Conservation (phyloP, 2,888 invertebrate species). For the Salpingus planirostris region DNA sequence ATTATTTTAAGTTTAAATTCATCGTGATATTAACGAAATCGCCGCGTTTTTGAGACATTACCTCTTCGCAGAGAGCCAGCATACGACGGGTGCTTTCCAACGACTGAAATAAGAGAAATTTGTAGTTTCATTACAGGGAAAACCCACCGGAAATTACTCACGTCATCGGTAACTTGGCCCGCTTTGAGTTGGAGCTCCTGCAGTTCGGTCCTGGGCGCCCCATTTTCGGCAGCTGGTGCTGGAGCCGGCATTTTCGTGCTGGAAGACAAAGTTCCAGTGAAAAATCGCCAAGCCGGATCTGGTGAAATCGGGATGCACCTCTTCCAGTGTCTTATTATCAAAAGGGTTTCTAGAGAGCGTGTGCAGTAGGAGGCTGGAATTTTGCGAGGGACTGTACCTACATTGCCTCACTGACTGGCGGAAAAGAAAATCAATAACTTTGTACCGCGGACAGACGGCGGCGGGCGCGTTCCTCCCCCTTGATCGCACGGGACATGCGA, state of each 20-base stretch:
- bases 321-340: too few species aligned
- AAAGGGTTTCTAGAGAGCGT: too few species aligned
- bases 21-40: too few species aligned
- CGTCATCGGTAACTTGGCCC: conserved; percentile 84
- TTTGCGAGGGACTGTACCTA: conserved; percentile 20
- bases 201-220: conserved; percentile 74
- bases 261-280: conserved; percentile 10
- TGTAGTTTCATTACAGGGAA: too few species aligned
- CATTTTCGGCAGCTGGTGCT: conserved; percentile 54
- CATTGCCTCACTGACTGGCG: conserved; percentile 20
- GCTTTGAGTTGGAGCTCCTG: conserved; percentile 81
- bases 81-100: conserved; percentile 87
- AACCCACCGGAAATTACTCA: conserved; percentile 44
- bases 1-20: too few species aligned
- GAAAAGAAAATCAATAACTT: conserved; percentile 25
- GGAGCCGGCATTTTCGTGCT: conserved; percentile 52
- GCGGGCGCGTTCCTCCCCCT: conserved; percentile 12
- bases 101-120: conserved; percentile 50
- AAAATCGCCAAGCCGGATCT: conserved; percentile 3
- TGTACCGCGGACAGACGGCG: conserved; percentile 5
- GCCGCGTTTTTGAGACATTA: too few species aligned
- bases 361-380: too few species aligned
- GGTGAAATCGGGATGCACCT: conserved; percentile 4
- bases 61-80: conserved; percentile 89
- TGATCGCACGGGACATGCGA: too few species aligned